Percentiles rank a stretch among this genome's conserved stretches.
Evolutionary conservation across 23 tunicate species (phyloP).

Genomic region (Diplosoma virens): DNA sequence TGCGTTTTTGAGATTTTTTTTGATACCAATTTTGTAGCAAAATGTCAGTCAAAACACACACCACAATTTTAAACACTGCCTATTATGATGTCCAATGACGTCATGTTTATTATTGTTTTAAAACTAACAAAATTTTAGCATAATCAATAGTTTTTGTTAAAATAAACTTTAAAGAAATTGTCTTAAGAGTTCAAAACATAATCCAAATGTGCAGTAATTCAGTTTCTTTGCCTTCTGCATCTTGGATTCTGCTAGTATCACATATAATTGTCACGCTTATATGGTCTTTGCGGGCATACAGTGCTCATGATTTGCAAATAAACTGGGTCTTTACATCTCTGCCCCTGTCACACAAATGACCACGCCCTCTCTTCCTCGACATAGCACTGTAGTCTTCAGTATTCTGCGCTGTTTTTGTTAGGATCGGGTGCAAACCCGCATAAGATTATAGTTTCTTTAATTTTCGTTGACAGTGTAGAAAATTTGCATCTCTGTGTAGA

Average conservation of each 20-base stretch:
- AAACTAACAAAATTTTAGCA: background rate
- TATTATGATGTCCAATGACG: constrained; percentile 9
- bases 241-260: constrained; percentile 6
- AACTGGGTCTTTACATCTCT: constrained; percentile 7
- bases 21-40: too few relatives aligned
- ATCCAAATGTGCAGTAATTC: constrained; percentile 2
- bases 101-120: background rate
- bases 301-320: background rate
- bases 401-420: background rate
- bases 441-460: too few relatives aligned
- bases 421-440: background rate
- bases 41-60: too few relatives aligned
- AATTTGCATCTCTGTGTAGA: too few relatives aligned
- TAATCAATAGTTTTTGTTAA: constrained; percentile 9
- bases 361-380: background rate
- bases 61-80: constrained; percentile 9
- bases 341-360: constrained; percentile 8
- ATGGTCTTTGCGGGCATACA: background rate
- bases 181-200: constrained; percentile 11
- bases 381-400: constrained; percentile 16
- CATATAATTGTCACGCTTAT: background rate
- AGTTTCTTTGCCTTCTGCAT: constrained; percentile 7
- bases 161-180: constrained; percentile 6
- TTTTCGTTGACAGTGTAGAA: too few relatives aligned
- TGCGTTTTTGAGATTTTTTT: too few relatives aligned